Evolutionary conservation across 2,888 invertebrate genomes (phyloP).

Genomic region (Agrenia bidenticulata): DNA sequence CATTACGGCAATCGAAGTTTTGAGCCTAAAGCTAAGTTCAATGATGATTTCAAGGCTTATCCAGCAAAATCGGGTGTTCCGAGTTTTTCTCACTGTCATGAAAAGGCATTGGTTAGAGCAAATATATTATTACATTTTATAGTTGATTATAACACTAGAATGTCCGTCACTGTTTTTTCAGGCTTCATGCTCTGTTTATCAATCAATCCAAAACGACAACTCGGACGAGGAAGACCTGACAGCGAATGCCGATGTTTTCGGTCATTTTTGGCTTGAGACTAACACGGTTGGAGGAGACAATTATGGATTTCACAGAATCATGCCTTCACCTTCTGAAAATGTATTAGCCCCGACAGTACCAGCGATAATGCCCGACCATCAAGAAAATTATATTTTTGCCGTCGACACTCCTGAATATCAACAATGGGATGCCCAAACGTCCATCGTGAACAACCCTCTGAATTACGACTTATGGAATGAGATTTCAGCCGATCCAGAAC

Average conservation of each 20-base stretch:
- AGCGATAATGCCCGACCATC: too few relatives aligned
- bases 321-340: too few relatives aligned
- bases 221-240: not conserved
- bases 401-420: not conserved
- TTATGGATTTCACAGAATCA: too few relatives aligned
- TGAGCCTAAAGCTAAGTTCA: slow-evolving; percentile 4
- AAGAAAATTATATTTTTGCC: too few relatives aligned
- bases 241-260: not conserved
- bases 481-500: not conserved
- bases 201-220: not conserved
- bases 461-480: slow-evolving; percentile 7
- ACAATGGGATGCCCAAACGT: not conserved
- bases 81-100: slow-evolving; percentile 4
- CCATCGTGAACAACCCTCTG: not conserved
- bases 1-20: slow-evolving; percentile 4
- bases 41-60: not conserved
- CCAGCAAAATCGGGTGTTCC: not conserved
- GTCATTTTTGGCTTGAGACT: slow-evolving; percentile 11
- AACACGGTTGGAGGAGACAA: not conserved
- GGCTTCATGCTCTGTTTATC: not conserved
- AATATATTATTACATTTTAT: not conserved
- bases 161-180: not conserved
- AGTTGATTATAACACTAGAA: too few relatives aligned
- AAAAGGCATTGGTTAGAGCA: slow-evolving; percentile 8
- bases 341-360: too few relatives aligned